These are phyloP conservation scores for Diuraphis noxia DNA, from an alignment of 1,140 invertebrate genomes.

Conservation along the genomic window DNA sequence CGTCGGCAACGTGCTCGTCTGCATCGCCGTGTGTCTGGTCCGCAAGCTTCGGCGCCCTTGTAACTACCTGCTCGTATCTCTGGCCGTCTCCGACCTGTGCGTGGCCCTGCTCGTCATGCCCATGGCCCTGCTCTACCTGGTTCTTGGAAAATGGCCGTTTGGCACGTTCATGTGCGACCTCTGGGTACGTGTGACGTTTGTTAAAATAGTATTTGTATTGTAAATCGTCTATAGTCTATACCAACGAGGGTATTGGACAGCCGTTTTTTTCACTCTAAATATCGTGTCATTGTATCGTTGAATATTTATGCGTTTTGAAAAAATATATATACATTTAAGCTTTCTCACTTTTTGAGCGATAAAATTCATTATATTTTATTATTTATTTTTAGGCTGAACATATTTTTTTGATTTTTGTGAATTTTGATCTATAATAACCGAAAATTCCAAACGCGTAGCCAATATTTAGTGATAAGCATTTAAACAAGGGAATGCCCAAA, in stretches of 20 bases:
- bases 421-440: neutral
- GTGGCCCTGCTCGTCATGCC: conserved; percentile 83
- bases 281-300: neutral
- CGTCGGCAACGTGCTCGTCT: conserved; percentile 87
- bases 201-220: too few species aligned
- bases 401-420: neutral
- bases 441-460: neutral
- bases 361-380: neutral
- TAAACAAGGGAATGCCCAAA: neutral
- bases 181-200: conserved; percentile 63
- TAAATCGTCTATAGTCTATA: too few species aligned
- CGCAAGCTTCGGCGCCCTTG: conserved; percentile 80
- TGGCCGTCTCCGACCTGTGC: conserved; percentile 86
- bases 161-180: conserved; percentile 82
- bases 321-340: too few species aligned
- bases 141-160: conserved; percentile 81
- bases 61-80: conserved; percentile 86
- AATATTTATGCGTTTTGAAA: neutral
- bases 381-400: neutral
- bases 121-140: conserved; percentile 80
- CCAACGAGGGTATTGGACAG: too few species aligned
- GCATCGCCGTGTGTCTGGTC: conserved; percentile 83
- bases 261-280: too few species aligned
- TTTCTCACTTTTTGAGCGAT: neutral
- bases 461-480: neutral